Conservation (phyloP, 2,113 vertebrate species). For the Oncorhynchus masou region DNA sequence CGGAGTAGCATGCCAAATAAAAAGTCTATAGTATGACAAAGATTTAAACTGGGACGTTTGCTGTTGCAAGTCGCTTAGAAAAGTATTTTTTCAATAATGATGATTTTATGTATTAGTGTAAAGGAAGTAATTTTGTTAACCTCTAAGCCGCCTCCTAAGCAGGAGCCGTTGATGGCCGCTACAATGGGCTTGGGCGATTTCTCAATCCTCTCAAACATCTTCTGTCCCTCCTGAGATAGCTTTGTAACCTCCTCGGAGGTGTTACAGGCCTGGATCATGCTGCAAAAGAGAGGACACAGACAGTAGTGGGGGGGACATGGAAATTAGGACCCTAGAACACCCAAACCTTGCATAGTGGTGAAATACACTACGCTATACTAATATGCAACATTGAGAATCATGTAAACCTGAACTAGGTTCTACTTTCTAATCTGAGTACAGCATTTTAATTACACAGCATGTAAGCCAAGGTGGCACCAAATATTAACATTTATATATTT, state of each 20-base stretch:
- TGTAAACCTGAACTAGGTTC: too few species aligned
- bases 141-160: slow-evolving; percentile 94
- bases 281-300: slow-evolving; percentile 45
- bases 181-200: slow-evolving; percentile 90
- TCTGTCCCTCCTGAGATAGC: slow-evolving; percentile 89
- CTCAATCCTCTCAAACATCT: slow-evolving; percentile 85
- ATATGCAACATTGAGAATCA: too few species aligned
- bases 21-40: too few species aligned
- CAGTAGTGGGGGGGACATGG: too few species aligned
- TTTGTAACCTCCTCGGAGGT: slow-evolving; percentile 78
- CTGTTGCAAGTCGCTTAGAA: too few species aligned
- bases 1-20: too few species aligned
- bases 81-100: too few species aligned
- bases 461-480: not conserved
- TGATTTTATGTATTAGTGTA: not conserved
- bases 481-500: not conserved
- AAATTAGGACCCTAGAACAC: too few species aligned
- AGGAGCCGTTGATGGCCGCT: slow-evolving; percentile 93
- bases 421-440: too few species aligned
- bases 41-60: too few species aligned
- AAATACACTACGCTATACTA: too few species aligned
- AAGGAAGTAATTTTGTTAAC: slow-evolving; percentile 56
- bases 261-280: slow-evolving; percentile 88
- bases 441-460: not conserved
- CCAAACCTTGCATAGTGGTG: too few species aligned